These are phyloP conservation scores for Nomada fabriciana DNA, from an alignment of 2,888 invertebrate species.

Conservation along the genomic window DNA sequence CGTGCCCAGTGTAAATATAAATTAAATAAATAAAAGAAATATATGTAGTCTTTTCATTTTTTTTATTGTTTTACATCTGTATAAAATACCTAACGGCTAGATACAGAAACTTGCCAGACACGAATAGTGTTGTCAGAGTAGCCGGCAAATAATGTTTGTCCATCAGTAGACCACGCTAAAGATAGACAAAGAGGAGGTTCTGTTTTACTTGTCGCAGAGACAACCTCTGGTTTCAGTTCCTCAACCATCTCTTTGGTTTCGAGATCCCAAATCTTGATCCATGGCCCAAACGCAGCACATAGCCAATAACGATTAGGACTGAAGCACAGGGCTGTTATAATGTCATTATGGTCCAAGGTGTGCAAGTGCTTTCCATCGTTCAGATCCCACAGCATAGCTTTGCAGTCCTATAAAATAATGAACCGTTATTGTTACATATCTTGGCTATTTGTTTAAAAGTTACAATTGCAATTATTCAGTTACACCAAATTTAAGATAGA, in stretches of 20 bases:
- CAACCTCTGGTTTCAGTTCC: slow-evolving; percentile 98
- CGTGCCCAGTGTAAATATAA: slow-evolving; percentile 33
- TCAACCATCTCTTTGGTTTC: slow-evolving; percentile 99
- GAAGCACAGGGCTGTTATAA: slow-evolving; percentile 99
- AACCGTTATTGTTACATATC: neutral
- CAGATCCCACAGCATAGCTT: slow-evolving; percentile 99
- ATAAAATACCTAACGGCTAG: slow-evolving; percentile 88
- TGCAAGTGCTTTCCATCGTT: slow-evolving; percentile 99
- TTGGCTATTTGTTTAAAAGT: too few relatives aligned
- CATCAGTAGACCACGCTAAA: slow-evolving; percentile 99
- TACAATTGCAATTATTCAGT: too few relatives aligned
- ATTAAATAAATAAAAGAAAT: slow-evolving; percentile 26
- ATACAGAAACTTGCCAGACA: slow-evolving; percentile 98
- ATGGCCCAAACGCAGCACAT: slow-evolving; percentile 99
- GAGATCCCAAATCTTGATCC: slow-evolving; percentile 99
- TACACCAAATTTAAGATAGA: too few relatives aligned
- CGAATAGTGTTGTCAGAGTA: slow-evolving; percentile 99
- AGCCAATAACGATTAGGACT: slow-evolving; percentile 99
- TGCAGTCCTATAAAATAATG: slow-evolving; percentile 90
- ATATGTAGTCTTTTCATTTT: slow-evolving; percentile 25
- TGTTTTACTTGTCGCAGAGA: slow-evolving; percentile 91
- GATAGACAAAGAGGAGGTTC: slow-evolving; percentile 98
- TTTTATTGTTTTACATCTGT: slow-evolving; percentile 72
- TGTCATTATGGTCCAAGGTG: slow-evolving; percentile 99
- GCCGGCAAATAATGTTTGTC: slow-evolving; percentile 99